Conservation (phyloP, 2,888 invertebrate genomes). For the Arenicola marina region DNA sequence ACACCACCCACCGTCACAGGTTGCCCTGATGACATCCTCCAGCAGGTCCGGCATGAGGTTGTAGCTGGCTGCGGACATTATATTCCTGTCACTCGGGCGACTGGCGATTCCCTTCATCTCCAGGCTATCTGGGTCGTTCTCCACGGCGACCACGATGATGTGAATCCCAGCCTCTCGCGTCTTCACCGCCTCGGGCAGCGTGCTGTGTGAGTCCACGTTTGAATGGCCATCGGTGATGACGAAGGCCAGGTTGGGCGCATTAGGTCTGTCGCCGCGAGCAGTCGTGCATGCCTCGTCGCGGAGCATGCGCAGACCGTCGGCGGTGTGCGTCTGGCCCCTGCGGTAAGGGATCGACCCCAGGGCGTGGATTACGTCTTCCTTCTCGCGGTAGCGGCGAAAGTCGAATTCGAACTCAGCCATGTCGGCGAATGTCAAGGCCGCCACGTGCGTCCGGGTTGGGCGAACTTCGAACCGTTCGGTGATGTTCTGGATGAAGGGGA, state of each 20-base stretch:
- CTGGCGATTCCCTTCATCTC: conserved; percentile 29
- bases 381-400: background rate
- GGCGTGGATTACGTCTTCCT: conserved; percentile 1
- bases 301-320: background rate
- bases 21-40: conserved; percentile 3
- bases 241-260: background rate
- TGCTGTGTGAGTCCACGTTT: background rate
- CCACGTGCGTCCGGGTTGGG: conserved; percentile 1
- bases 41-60: conserved; percentile 10
- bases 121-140: conserved; percentile 13
- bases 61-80: conserved; percentile 19
- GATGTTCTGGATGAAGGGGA: background rate
- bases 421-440: conserved; percentile 2
- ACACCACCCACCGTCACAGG: conserved; percentile 23
- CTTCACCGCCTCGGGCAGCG: background rate
- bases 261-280: background rate
- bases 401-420: conserved; percentile 1
- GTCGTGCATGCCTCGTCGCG: background rate
- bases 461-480: background rate
- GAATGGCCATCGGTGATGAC: background rate
- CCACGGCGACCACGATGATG: background rate
- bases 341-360: background rate
- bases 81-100: conserved; percentile 18
- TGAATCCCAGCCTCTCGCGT: background rate
- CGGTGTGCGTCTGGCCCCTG: background rate